These are phyloP conservation scores for Disparrhopalites patrizii DNA, from an alignment of 2,888 invertebrate species.

Conservation along the genomic window DNA sequence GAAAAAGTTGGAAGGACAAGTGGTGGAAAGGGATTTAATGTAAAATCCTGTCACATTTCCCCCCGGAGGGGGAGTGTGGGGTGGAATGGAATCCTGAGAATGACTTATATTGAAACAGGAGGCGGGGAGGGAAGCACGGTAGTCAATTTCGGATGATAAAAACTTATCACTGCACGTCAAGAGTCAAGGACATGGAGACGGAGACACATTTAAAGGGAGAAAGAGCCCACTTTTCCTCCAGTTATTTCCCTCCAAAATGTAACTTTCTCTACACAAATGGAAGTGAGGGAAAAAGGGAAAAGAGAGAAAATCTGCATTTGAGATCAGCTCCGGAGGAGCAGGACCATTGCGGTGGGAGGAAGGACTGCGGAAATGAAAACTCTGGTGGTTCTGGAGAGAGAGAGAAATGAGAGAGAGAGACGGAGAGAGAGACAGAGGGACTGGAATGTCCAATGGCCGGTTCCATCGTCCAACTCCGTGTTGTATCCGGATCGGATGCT, in stretches of 20 bases:
- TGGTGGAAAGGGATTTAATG: too few species aligned
- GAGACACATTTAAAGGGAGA: conserved; percentile 1
- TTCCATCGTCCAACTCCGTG: background rate
- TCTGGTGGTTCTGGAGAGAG: too few species aligned
- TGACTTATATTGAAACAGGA: background rate
- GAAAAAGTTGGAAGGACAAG: too few species aligned
- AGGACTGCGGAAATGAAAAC: conserved; percentile 22
- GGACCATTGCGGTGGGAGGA: background rate
- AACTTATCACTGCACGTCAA: conserved; percentile 1
- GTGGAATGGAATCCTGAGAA: background rate
- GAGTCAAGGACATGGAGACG: background rate
- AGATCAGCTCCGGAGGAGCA: conserved; percentile 8
- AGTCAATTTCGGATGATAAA: background rate
- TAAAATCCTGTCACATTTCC: background rate
- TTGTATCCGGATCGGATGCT: conserved; percentile 31
- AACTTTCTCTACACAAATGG: background rate
- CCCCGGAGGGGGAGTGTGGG: background rate
- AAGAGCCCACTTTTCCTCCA: background rate
- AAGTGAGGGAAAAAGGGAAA: background rate
- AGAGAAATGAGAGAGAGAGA: too few species aligned
- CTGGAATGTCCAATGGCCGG: conserved; percentile 19
- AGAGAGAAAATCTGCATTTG: conserved; percentile 19
- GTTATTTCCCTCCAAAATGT: background rate
- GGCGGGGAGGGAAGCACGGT: conserved; percentile 1
- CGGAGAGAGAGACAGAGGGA: background rate